phyloP scores from a whole-genome alignment of 1,140 invertebrate species.

The Lethrus apterus region DNA sequence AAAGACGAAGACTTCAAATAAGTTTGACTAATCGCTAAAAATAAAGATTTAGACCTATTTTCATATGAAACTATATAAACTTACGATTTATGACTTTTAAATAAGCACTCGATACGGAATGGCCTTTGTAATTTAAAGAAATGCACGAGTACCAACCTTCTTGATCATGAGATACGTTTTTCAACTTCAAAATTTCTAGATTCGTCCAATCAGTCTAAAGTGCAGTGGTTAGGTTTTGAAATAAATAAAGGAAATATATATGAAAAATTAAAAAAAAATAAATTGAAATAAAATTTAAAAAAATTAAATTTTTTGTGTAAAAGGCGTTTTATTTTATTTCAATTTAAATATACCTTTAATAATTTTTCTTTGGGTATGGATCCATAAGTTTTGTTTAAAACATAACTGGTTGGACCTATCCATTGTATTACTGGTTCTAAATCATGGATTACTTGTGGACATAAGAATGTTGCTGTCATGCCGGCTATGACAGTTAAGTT shows the following conservation, averaged over 20 bases:
- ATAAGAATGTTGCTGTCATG: slow-evolving; percentile 62
- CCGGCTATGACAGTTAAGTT: slow-evolving; percentile 69
- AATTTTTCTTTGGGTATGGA: background rate
- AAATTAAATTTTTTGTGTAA: too few relatives aligned
- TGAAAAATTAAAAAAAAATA: too few relatives aligned
- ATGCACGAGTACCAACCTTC: slow-evolving; percentile 93
- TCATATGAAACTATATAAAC: too few relatives aligned
- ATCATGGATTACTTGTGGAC: slow-evolving; percentile 62
- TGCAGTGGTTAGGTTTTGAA: too few relatives aligned
- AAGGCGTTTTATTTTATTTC: too few relatives aligned
- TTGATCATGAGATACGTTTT: slow-evolving; percentile 78
- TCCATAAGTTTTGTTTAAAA: background rate
- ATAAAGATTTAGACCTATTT: too few relatives aligned
- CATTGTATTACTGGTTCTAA: slow-evolving; percentile 69
- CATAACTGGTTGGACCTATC: slow-evolving; percentile 31
- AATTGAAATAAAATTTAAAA: too few relatives aligned
- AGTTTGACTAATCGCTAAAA: too few relatives aligned
- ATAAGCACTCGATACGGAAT: slow-evolving; percentile 70
- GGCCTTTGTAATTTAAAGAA: slow-evolving; percentile 74
- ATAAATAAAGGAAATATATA: too few relatives aligned
- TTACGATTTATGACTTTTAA: slow-evolving; percentile 75
- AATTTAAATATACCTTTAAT: slow-evolving; percentile 5
- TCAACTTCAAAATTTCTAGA: slow-evolving; percentile 63
- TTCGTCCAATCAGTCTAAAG: too few relatives aligned
- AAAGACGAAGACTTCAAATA: too few relatives aligned